Percentiles rank a stretch among this genome's conserved stretches.
Conservation (phyloP, 2,797 vertebrate genomes). For the Lindbergichthys nudifrons region DNA sequence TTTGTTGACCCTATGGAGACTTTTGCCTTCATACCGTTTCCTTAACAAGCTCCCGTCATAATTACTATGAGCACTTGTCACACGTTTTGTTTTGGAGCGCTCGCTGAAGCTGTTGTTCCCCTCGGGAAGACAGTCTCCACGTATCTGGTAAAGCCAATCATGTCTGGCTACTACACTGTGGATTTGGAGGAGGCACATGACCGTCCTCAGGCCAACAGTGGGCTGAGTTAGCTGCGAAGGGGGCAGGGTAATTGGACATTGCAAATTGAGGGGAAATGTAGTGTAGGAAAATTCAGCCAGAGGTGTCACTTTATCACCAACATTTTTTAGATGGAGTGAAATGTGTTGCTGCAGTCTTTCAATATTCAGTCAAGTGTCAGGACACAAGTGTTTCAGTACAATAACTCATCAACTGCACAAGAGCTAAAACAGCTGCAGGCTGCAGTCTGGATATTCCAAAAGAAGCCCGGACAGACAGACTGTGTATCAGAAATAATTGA, state of each 20-base stretch:
- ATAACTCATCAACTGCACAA: conserved; percentile 21
- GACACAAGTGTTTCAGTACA: conserved; percentile 6
- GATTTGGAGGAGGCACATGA: conserved; percentile 4
- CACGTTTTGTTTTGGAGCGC: neutral
- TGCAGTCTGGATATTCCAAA: conserved; percentile 15
- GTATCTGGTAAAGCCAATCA: neutral
- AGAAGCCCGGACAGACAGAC: neutral
- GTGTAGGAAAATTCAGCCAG: conserved; percentile 9
- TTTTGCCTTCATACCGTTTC: too few relatives aligned
- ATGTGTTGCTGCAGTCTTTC: conserved; percentile 27
- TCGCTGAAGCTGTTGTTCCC: neutral
- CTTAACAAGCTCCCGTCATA: neutral
- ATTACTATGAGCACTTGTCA: neutral
- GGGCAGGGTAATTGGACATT: conserved; percentile 24
- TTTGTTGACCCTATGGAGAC: neutral
- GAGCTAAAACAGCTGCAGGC: conserved; percentile 35
- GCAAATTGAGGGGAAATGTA: neutral
- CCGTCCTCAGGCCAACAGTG: conserved; percentile 3
- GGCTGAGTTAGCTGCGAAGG: neutral
- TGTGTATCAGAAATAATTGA: conserved; percentile 24
- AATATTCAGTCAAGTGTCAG: conserved; percentile 34
- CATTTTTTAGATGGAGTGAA: conserved; percentile 29
- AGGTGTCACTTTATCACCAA: conserved; percentile 26
- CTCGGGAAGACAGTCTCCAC: neutral
- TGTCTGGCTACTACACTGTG: neutral